phyloP scores from a whole-genome alignment of 1,140 invertebrate species.

The Drosophila ohnishii region DNA sequence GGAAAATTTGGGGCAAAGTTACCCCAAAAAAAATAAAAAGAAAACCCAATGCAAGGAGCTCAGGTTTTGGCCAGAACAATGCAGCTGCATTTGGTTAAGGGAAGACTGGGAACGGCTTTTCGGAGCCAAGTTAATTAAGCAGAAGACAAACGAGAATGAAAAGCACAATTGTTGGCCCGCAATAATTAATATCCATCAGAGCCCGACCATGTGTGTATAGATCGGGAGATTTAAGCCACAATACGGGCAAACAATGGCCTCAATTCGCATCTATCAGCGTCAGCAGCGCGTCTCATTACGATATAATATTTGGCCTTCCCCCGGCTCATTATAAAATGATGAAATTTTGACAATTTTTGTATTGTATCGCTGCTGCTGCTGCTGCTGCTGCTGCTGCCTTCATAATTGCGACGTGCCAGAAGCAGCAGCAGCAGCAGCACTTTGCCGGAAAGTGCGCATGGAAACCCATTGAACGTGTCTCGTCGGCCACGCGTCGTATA shows the following conservation, averaged over 20 bases:
- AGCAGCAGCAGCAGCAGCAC: conserved; percentile 6
- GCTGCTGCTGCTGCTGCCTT: neutral
- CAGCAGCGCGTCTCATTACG: conserved; percentile 11
- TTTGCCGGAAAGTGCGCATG: conserved; percentile 3
- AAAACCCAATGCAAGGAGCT: neutral
- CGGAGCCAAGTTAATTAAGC: conserved; percentile 19
- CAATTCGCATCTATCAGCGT: conserved; percentile 18
- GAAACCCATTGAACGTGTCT: conserved; percentile 41
- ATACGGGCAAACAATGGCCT: conserved; percentile 3
- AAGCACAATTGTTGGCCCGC: conserved; percentile 1
- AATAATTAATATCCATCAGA: conserved; percentile 35
- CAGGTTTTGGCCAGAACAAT: neutral
- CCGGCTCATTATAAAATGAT: conserved; percentile 42
- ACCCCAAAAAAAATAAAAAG: neutral
- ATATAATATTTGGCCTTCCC: conserved; percentile 6
- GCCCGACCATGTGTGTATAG: neutral
- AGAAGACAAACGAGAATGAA: conserved; percentile 27
- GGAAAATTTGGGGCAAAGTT: neutral
- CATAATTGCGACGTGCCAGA: conserved; percentile 29
- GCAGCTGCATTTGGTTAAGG: neutral
- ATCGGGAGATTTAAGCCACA: conserved; percentile 14
- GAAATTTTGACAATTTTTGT: conserved; percentile 31
- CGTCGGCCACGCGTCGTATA: conserved; percentile 39
- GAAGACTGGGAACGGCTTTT: neutral
- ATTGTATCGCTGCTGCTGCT: conserved; percentile 7